Evolutionary conservation across 2,113 vertebrate species (phyloP).

Genomic region (Struthidea cinerea): DNA sequence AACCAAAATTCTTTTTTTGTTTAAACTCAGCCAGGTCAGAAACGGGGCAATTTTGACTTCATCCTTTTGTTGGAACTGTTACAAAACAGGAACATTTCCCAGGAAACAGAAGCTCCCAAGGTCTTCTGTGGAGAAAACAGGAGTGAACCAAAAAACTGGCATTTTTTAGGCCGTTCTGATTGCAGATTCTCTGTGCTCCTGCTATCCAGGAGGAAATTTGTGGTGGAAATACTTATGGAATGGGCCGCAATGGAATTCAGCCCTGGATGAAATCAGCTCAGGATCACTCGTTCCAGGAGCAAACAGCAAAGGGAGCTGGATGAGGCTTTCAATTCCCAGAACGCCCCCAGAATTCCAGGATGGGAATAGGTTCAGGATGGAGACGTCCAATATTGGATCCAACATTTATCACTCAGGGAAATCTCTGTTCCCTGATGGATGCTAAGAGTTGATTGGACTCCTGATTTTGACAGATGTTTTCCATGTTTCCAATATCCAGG

Average conservation of each 20-base stretch:
- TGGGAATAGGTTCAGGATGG: neutral
- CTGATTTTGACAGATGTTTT: neutral
- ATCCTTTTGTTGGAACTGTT: neutral
- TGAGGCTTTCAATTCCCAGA: neutral
- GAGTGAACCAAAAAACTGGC: neutral
- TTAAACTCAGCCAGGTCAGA: neutral
- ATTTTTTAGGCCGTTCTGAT: neutral
- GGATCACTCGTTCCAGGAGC: neutral
- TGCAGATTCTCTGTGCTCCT: neutral
- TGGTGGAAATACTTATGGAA: neutral
- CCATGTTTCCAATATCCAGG: neutral
- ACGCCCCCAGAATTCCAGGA: neutral
- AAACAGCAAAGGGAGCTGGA: neutral
- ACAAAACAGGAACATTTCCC: neutral
- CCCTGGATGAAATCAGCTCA: fast-evolving
- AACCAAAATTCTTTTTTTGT: neutral
- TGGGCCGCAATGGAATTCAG: neutral
- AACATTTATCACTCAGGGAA: neutral
- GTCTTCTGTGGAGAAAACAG: neutral
- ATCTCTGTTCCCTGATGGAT: neutral
- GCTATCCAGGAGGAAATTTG: neutral
- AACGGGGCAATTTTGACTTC: neutral
- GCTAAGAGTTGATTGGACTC: neutral
- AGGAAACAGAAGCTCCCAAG: neutral
- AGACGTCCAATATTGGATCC: neutral